Evolutionary conservation across 2,113 vertebrate species (phyloP), one percentile per base, ranked within the genome.

Genomic region (Atherinomorus stipes): DNA sequence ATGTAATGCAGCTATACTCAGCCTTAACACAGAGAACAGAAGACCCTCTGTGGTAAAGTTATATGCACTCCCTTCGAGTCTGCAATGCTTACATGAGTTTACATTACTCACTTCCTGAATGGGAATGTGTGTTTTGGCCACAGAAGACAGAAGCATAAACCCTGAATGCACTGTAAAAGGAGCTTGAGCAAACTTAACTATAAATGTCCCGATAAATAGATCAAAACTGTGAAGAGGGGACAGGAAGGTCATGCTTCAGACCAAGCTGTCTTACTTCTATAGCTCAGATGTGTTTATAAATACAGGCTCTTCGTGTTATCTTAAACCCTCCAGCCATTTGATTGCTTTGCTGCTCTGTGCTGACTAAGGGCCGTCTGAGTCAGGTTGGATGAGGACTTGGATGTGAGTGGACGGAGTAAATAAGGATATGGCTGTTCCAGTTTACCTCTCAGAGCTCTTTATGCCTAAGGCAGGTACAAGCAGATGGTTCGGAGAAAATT

Each of bases 101-200:
- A 73, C 53, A 66, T 70, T 53, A 61, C 64, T 74, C 74, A 42
- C 77, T 70, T 78, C 76, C 74, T 74, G 59, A 72, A 74, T 85
- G 49, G 37, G 38, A 56, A 66, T 22, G 60, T 71, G 60, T 57
- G 54, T 58, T 73, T 70, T 59, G 31, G 63, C 72, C 53, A 61
- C 28, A 75, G 64, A 54, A 71, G 56, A 16, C 0, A 72, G 58
- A 62, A 62, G 76, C 62, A 26, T 25, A 80, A 79, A 73, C 59
- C 50, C 19, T 63, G 65, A 59, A 76, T 68, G 31, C 6, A 19
- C 2, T 18, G 34, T 65, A 80, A 79, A 76, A 40, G 67, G 28
- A 26, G 4, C 13, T 1, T 49, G 54, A 47, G 57, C 64, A 50
- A 73, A 59, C 64, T 66, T 66, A 15, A 58, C 21, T 25, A 64